phyloP scores from a whole-genome alignment of 2,797 vertebrate genomes.

The Macroramphosus scolopax region DNA sequence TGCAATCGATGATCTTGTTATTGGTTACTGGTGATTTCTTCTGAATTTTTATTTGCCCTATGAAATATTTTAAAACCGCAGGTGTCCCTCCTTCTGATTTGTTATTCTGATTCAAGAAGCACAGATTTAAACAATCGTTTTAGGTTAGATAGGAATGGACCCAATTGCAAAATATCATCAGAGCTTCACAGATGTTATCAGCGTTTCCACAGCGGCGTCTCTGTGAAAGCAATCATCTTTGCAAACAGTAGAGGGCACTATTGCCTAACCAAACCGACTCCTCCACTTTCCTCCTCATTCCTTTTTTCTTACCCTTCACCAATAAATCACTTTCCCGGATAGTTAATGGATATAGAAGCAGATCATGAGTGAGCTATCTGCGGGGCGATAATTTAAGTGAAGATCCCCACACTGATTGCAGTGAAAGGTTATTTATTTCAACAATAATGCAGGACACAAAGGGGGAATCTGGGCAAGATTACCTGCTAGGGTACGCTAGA shows the following conservation, averaged over 20 bases:
- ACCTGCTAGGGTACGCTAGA: conserved; percentile 75
- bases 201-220: conserved; percentile 1
- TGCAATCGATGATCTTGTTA: conserved; percentile 6
- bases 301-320: conserved; percentile 73
- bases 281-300: conserved; percentile 34
- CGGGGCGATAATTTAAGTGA: conserved; percentile 83
- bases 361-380: conserved; percentile 86
- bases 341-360: conserved; percentile 84
- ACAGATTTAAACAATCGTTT: neutral
- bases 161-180: conserved; percentile 20
- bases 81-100: neutral
- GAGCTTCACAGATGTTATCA: conserved; percentile 23
- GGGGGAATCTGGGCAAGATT: conserved; percentile 78
- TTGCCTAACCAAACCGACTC: conserved; percentile 71
- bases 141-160: neutral
- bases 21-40: conserved; percentile 1
- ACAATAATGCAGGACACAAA: conserved; percentile 82
- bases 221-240: conserved; percentile 1
- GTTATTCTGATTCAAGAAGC: neutral
- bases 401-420: conserved; percentile 83
- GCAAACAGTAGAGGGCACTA: conserved; percentile 81
- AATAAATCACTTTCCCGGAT: conserved; percentile 83
- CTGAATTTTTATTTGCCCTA: neutral
- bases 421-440: conserved; percentile 87
- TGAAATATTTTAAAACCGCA: neutral